Evolutionary conservation across 2,888 invertebrate species (phyloP).

Genomic region (Sclerodermus sp.): DNA sequence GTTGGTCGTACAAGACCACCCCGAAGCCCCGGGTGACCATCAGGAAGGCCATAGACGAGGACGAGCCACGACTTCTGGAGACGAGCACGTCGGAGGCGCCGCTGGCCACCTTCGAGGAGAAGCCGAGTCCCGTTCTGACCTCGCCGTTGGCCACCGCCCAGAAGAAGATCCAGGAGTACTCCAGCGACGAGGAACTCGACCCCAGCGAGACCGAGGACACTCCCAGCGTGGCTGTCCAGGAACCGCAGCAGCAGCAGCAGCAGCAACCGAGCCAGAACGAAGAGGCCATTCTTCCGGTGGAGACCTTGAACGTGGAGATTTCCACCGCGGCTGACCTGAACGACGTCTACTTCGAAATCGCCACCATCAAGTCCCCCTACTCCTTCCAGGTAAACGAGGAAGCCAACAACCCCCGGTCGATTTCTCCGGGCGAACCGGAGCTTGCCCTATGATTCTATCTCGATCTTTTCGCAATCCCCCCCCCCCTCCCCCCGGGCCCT

Average conservation of each 20-base stretch:
- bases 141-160: slow-evolving; percentile 59
- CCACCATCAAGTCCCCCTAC: slow-evolving; percentile 87
- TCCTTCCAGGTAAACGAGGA: slow-evolving; percentile 88
- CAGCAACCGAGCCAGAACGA: slow-evolving; percentile 29
- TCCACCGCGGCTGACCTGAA: slow-evolving; percentile 84
- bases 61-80: slow-evolving; percentile 35
- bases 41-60: slow-evolving; percentile 64
- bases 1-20: slow-evolving; percentile 90
- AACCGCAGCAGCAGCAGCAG: slow-evolving; percentile 44
- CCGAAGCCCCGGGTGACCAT: slow-evolving; percentile 84
- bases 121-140: slow-evolving; percentile 38
- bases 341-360: slow-evolving; percentile 86
- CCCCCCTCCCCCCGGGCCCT: too few relatives aligned
- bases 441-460: too few relatives aligned
- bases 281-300: slow-evolving; percentile 65
- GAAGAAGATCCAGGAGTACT: slow-evolving; percentile 40
- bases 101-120: slow-evolving; percentile 16
- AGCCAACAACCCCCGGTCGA: too few relatives aligned
- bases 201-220: slow-evolving; percentile 68
- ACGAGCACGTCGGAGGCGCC: slow-evolving; percentile 27
- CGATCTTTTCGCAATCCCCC: too few relatives aligned
- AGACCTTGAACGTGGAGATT: slow-evolving; percentile 85
- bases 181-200: slow-evolving; percentile 65
- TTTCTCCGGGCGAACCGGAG: too few relatives aligned
- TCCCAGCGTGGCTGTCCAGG: slow-evolving; percentile 36